Evolutionary conservation across 2,888 invertebrate genomes (phyloP), one percentile per base, ranked within the genome.

Genomic region (Orthonevra nobilis): DNA sequence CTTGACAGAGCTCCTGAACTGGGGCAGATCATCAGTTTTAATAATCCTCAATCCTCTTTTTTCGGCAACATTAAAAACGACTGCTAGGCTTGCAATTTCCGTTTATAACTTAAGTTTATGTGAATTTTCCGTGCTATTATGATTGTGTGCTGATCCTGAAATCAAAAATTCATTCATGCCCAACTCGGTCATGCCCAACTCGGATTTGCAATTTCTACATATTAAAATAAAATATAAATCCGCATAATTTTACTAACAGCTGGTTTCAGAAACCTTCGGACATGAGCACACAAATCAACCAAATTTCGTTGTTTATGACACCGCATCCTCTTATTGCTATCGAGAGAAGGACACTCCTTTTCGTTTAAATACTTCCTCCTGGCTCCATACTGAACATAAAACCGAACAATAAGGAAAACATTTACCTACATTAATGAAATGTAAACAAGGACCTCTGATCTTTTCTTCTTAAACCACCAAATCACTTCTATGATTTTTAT

Each of bases 371-470:
- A 32, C 52, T 58, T 58, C 9, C 15, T 26, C 17, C 19, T 40
- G 10, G 2, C 17, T 42, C 10, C 30, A 42, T 56, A 19, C 6
- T 12, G n/a, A 6, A 14, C 19, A 56, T 36, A 46, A 68, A 48
- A 30, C 5, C 3, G 9, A 32, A 23, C 23, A 23, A 23, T 5
- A 23, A 38, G 19, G 50, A 40, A 38, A 54, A 54, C 15, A 42
- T 26, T n/a, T n/a, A 28, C 32, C 28, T 20, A 66, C 44, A 36
- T 26, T 56, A 58, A 68, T 56, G 19, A 70, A 52, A 70, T 61
- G 61, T 61, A 70, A 70, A 70, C 61, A 70, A 70, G 12, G 52
- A 52, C 44, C 70, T 61, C 38, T 30, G 52, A 46, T 52, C 50
- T 61, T 44, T 61, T 46, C 38, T 56, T n/a, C 14, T 9, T 44